Percentiles rank a stretch among this genome's conserved stretches.
Evolutionary conservation across 2,888 invertebrate species (phyloP).

Genomic region (Melanophora roralis): DNA sequence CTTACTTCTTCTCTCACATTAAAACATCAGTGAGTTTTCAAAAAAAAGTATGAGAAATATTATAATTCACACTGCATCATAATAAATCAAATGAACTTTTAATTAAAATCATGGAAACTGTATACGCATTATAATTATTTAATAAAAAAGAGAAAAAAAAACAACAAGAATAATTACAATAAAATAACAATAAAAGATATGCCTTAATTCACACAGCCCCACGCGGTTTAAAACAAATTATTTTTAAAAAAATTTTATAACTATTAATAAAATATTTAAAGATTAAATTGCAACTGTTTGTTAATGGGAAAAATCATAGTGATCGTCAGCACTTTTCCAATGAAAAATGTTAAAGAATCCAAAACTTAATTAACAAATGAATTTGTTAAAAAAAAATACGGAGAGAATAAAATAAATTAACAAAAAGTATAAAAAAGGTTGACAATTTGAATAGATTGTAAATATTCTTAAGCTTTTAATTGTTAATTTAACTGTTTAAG

Average conservation of each 20-base stretch:
- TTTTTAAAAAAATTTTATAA: neutral
- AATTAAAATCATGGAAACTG: constrained; percentile 53
- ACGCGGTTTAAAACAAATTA: neutral
- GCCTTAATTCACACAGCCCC: constrained; percentile 18
- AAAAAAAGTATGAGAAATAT: constrained; percentile 21
- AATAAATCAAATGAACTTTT: constrained; percentile 61
- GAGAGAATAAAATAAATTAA: too few relatives aligned
- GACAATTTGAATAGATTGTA: too few relatives aligned
- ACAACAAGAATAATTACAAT: constrained; percentile 1
- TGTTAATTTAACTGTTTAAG: too few relatives aligned
- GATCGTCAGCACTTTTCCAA: too few relatives aligned
- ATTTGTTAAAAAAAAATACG: too few relatives aligned
- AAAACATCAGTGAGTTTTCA: neutral
- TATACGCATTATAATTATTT: constrained; percentile 46
- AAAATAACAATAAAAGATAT: constrained; percentile 25
- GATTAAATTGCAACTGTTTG: constrained; percentile 56
- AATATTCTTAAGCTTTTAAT: too few relatives aligned
- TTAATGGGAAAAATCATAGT: constrained; percentile 46
- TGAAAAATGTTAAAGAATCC: constrained; percentile 20
- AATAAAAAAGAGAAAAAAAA: constrained; percentile 33
- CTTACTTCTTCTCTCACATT: neutral
- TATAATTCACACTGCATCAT: constrained; percentile 50
- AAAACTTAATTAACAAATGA: constrained; percentile 52
- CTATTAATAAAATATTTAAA: constrained; percentile 37
- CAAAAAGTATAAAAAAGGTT: too few relatives aligned